phyloP scores from a whole-genome alignment of 2,888 invertebrate genomes.

The Netelia fuscicornis region DNA sequence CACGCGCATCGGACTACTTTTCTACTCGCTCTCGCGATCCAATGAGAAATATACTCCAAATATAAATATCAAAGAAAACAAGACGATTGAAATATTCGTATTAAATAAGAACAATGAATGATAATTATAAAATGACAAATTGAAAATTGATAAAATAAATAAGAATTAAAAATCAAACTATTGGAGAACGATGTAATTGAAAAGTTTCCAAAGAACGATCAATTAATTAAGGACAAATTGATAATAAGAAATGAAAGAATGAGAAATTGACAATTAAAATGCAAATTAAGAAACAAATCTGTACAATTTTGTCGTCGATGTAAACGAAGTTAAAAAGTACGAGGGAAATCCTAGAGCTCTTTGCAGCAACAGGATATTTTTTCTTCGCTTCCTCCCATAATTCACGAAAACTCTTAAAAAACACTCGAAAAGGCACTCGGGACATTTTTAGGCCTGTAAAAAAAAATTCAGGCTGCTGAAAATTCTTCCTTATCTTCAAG shows the following conservation, averaged over 20 bases:
- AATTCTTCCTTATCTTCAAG: slow-evolving; percentile 19
- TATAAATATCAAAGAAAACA: neutral
- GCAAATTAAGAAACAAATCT: too few species aligned
- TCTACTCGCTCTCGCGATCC: slow-evolving; percentile 14
- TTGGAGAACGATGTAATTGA: too few species aligned
- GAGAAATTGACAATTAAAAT: too few species aligned
- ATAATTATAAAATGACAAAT: too few species aligned
- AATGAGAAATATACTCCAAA: neutral
- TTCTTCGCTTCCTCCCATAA: neutral
- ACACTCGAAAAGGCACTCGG: neutral
- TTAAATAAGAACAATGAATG: neutral
- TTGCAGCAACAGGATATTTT: neutral
- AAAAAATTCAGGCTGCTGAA: neutral
- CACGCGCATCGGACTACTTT: slow-evolving; percentile 75
- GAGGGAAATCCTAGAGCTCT: neutral
- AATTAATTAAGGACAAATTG: neutral
- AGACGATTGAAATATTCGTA: neutral
- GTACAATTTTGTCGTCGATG: neutral
- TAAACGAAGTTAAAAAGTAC: neutral
- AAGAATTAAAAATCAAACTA: neutral
- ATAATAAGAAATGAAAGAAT: too few species aligned
- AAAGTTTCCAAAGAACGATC: too few species aligned
- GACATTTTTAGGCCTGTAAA: neutral
- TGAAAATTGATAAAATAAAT: too few species aligned
- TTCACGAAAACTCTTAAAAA: neutral